Percentiles rank a stretch among this genome's conserved stretches.
These are phyloP conservation scores for Oscarella lobularis DNA, from an alignment of 37 sponge, comb jelly and placozoan genomes.

Conservation along the genomic window DNA sequence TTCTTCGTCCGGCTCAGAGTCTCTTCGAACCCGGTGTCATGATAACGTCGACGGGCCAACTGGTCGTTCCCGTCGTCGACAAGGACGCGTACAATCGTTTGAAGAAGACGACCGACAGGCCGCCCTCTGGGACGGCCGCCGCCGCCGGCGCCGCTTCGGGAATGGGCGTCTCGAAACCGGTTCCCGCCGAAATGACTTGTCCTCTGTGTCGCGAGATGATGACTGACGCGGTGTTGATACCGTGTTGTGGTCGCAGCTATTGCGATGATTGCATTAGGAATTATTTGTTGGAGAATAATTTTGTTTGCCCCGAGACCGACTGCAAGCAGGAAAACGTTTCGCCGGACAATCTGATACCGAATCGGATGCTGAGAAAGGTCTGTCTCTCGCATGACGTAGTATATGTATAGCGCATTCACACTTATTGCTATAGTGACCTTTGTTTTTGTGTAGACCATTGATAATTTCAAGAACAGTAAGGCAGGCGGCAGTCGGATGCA, in stretches of 20 bases:
- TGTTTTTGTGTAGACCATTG: too few species aligned
- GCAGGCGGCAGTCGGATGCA: too few species aligned
- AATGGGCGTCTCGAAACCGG: not conserved
- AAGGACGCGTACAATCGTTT: not conserved
- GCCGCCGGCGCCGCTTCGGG: not conserved
- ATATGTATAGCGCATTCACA: too few species aligned
- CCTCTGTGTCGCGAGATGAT: constrained; percentile 63
- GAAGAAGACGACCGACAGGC: not conserved
- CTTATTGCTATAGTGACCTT: too few species aligned
- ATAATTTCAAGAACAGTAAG: too few species aligned
- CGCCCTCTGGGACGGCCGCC: not conserved
- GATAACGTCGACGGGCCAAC: not conserved
- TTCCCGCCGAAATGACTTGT: constrained; percentile 80
- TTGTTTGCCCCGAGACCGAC: constrained; percentile 47
- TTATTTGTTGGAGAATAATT: constrained; percentile 67
- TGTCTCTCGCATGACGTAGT: too few species aligned
- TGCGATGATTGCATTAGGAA: constrained; percentile 89
- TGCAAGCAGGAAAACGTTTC: constrained; percentile 54
- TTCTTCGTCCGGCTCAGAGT: not conserved
- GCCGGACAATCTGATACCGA: constrained; percentile 62
- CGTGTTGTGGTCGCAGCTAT: constrained; percentile 87
- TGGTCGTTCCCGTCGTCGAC: not conserved
- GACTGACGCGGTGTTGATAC: constrained; percentile 78
- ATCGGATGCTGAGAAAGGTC: constrained; percentile 57
- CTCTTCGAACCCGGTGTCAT: not conserved